These are phyloP conservation scores for Parnassius orleans DNA, from an alignment of 2,888 invertebrate genomes.

Conservation along the genomic window DNA sequence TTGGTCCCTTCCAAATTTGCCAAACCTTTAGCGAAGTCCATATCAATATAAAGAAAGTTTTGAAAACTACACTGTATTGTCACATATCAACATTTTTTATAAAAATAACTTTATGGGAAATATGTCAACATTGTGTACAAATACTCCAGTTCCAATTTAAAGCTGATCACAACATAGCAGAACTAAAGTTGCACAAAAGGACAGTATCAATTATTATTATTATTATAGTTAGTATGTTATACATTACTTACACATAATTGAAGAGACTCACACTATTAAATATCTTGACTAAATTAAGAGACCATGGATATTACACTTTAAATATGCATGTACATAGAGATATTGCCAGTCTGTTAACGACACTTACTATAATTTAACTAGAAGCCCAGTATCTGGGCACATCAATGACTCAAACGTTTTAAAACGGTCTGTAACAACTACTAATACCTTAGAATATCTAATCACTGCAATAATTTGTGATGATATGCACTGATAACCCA, in stretches of 20 bases:
- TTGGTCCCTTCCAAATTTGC: conserved; percentile 77
- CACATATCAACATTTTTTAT: conserved; percentile 70
- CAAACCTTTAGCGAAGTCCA: conserved; percentile 56
- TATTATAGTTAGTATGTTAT: conserved; percentile 70
- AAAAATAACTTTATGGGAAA: conserved; percentile 76
- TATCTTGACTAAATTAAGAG: conserved; percentile 80
- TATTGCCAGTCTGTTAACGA: conserved; percentile 79
- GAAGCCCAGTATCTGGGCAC: conserved; percentile 73
- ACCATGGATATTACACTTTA: conserved; percentile 76
- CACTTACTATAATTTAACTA: conserved; percentile 79
- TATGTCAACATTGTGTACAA: conserved; percentile 71
- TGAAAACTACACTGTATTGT: conserved; percentile 76
- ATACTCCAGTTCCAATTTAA: conserved; percentile 75
- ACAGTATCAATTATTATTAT: conserved; percentile 68
- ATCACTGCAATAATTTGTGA: conserved; percentile 80
- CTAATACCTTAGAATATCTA: conserved; percentile 80
- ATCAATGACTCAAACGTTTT: conserved; percentile 76
- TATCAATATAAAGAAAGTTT: conserved; percentile 52
- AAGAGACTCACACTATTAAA: conserved; percentile 80
- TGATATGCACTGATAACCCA: conserved; percentile 80
- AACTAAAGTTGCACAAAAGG: conserved; percentile 76
- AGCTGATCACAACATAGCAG: conserved; percentile 78
- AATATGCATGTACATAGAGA: conserved; percentile 78
- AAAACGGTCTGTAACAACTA: conserved; percentile 77
- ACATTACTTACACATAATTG: conserved; percentile 70